phyloP scores from a whole-genome alignment of 2,113 vertebrate genomes.

The Salvator merianae region DNA sequence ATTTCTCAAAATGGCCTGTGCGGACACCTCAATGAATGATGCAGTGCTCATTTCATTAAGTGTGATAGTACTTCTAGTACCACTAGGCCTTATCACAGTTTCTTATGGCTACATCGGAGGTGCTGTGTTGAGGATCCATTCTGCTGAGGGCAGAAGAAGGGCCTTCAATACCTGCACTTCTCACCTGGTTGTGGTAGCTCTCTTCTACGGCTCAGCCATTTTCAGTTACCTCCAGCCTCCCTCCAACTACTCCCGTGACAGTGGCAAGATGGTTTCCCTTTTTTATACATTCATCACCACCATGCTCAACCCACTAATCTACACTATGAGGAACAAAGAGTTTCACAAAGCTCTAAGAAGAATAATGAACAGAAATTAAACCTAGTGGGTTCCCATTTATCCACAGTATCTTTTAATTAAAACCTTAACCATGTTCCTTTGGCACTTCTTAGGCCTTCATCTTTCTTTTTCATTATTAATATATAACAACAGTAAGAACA shows the following conservation, averaged over 20 bases:
- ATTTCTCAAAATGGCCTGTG: slow-evolving; percentile 42
- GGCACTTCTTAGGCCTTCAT: too few species aligned
- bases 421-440: too few species aligned
- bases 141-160: slow-evolving; percentile 16
- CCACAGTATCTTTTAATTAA: neutral
- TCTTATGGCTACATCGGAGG: too few species aligned
- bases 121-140: slow-evolving; percentile 18
- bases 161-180: slow-evolving; percentile 34
- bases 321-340: too few species aligned
- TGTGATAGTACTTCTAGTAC: slow-evolving; percentile 5
- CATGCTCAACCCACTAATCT: slow-evolving; percentile 47
- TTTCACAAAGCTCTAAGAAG: too few species aligned
- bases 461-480: too few species aligned
- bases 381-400: neutral
- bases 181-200: slow-evolving; percentile 2
- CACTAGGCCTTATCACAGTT: too few species aligned
- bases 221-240: slow-evolving; percentile 35
- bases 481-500: too few species aligned
- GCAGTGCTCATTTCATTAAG: neutral
- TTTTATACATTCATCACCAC: slow-evolving; percentile 37
- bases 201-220: slow-evolving; percentile 35
- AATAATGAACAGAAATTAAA: slow-evolving; percentile 21
- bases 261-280: slow-evolving; percentile 29
- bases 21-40: slow-evolving; percentile 30
- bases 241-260: neutral